phyloP scores from a whole-genome alignment of 2,888 invertebrate species.

The Taenaris catops region DNA sequence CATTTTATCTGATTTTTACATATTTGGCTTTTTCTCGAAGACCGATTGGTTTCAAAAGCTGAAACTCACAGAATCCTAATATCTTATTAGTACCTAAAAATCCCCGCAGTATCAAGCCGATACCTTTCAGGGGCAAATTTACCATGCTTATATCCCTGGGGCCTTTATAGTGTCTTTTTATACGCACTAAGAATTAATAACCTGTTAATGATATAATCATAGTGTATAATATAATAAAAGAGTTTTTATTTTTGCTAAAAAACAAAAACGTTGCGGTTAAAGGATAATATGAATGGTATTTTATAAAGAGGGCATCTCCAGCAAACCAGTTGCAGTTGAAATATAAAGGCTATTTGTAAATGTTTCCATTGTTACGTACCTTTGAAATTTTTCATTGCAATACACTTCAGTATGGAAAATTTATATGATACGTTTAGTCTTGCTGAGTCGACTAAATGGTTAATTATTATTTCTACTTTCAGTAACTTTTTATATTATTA shows the following conservation, averaged over 20 bases:
- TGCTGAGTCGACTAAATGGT: constrained; percentile 3
- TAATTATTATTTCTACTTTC: not conserved
- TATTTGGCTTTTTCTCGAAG: too few relatives aligned
- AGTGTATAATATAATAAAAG: too few relatives aligned
- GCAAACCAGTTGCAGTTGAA: constrained; percentile 19
- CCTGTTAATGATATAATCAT: too few relatives aligned
- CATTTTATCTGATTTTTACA: too few relatives aligned
- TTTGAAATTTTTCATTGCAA: constrained; percentile 17
- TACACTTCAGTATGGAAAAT: constrained; percentile 4
- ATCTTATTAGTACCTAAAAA: too few relatives aligned
- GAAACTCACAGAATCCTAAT: too few relatives aligned
- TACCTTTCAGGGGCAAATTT: too few relatives aligned
- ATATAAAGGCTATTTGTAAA: constrained; percentile 25
- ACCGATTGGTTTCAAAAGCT: too few relatives aligned
- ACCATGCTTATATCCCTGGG: too few relatives aligned
- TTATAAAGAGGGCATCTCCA: constrained; percentile 5
- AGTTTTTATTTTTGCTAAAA: not conserved
- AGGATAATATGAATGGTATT: not conserved
- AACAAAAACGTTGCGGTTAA: constrained; percentile 1
- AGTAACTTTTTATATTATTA: not conserved
- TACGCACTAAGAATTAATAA: too few relatives aligned
- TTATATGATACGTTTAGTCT: constrained; percentile 7
- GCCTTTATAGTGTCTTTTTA: too few relatives aligned
- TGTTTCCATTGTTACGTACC: constrained; percentile 18
- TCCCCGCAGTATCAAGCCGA: too few relatives aligned